Evolutionary conservation across 2,113 vertebrate species (phyloP).

Genomic region (Heloderma charlesbogerti): DNA sequence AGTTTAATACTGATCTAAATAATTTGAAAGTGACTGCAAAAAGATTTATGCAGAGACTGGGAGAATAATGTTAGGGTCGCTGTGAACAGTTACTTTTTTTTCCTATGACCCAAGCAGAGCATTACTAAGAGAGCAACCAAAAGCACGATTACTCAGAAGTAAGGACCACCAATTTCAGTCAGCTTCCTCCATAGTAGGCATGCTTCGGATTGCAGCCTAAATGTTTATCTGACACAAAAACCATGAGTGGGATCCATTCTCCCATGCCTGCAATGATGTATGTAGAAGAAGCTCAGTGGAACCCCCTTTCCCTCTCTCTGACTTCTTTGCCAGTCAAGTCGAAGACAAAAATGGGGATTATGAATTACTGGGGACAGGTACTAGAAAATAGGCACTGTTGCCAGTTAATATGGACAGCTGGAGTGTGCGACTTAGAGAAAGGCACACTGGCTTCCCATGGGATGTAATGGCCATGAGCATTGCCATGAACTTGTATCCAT

Average conservation of each 20-base stretch:
- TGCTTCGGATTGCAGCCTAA: neutral
- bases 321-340: no score
- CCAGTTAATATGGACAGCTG: neutral
- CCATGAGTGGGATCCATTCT: neutral
- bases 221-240: neutral
- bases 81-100: neutral
- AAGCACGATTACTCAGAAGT: no score
- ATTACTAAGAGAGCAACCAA: neutral
- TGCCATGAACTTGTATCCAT: neutral
- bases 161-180: no score
- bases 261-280: neutral
- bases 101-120: neutral
- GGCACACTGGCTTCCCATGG: neutral
- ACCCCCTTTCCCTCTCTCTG: no score
- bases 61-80: neutral
- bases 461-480: neutral
- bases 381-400: neutral
- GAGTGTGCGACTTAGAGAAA: neutral
- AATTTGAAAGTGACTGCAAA: neutral
- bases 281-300: neutral
- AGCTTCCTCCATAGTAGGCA: no score
- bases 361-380: neutral
- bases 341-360: no score
- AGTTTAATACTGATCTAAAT: neutral
- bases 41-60: neutral